Base-by-base conservation (phyloP, 2,113 vertebrate species). In the Calcarius ornatus region DNA sequence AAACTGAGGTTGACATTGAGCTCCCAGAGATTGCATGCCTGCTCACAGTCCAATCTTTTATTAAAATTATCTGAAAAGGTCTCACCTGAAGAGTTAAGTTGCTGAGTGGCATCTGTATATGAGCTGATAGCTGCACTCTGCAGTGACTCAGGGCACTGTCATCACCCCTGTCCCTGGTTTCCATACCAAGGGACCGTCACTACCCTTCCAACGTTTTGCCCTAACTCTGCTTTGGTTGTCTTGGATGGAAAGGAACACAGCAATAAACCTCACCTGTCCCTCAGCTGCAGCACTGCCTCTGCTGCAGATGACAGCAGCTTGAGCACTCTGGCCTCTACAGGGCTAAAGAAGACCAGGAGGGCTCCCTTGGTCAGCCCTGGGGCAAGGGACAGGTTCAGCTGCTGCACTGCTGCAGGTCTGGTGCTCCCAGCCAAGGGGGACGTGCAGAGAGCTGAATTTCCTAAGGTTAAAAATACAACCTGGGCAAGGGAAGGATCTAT, bases 351-450 rank as follows among this genome's bases (percentile, higher is more conserved):
- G 50, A 33, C 54, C 48, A 35, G 27, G 50, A 24, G 72, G 31
- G 50, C 27, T 47, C 50, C 40, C 61, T 23, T 3, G 1, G 25
- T 24, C 2, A 6, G 40, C 38, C 38, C 0, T 0, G 9, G 15
- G 54, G 21, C 50, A 42, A 65, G 27, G 27, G 72, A n/a, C 11
- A 23, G 45, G 28, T 69, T 57, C 37, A 56, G 59, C 54, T 3
- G 0, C 21, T 35, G 33, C n/a, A 7, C 33, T 43, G 45, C 69
- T 65, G 50, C 50, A 70, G 16, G n/a, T 37, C 33, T 63, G 48
- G 20, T 43, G 71, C 51, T 57, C 70, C 83, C 90, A 79, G 66
- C 24, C 54, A 63, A 63, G 30, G 47, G 13, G 37, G 24, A 57
- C 18, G 23, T 82, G 61, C 28, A 53, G 23, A 40, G 7, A 65